Evolutionary conservation across 2,888 invertebrate genomes (phyloP).

Genomic region (Athalia cordata): DNA sequence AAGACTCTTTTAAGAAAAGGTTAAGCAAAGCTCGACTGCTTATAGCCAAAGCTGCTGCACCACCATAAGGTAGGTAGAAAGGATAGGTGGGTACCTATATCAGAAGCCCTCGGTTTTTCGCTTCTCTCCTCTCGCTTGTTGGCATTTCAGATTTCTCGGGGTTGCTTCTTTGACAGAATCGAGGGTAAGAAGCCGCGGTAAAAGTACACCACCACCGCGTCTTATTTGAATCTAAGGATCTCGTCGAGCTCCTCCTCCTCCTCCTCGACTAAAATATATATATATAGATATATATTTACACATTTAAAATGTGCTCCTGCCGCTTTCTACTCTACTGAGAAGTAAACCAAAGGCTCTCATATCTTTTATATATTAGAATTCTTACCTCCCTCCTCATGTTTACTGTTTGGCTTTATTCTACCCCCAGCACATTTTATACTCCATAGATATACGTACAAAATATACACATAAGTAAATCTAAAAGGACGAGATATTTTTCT

Average conservation of each 20-base stretch:
- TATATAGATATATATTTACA: no score
- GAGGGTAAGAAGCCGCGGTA: conserved; percentile 48
- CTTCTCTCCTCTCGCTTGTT: conserved; percentile 60
- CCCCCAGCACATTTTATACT: conserved; percentile 33
- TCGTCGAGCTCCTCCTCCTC: conserved; percentile 56
- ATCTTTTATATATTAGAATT: conserved; percentile 72
- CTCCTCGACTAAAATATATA: conserved; percentile 3
- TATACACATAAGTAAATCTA: not conserved
- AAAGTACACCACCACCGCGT: conserved; percentile 14
- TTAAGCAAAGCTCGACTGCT: conserved; percentile 65
- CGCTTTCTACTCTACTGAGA: not conserved
- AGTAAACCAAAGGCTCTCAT: conserved; percentile 57
- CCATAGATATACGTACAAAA: conserved; percentile 20
- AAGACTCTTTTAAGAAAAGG: conserved; percentile 69
- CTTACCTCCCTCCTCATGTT: conserved; percentile 61
- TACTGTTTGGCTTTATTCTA: conserved; percentile 69
- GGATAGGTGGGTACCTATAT: conserved; percentile 49
- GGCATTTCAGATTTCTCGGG: conserved; percentile 72
- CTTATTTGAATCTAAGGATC: conserved; percentile 67
- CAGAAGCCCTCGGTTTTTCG: no score
- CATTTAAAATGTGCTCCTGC: not conserved
- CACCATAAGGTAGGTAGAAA: no score
- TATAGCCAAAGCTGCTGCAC: not conserved
- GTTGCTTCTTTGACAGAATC: conserved; percentile 54
- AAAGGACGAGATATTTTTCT: no score